A percentile compares a stretch with the other conserved stretches of the same genome.
phyloP scores from a whole-genome alignment of 2,113 vertebrate genomes.

The Actenoides hombroni region DNA sequence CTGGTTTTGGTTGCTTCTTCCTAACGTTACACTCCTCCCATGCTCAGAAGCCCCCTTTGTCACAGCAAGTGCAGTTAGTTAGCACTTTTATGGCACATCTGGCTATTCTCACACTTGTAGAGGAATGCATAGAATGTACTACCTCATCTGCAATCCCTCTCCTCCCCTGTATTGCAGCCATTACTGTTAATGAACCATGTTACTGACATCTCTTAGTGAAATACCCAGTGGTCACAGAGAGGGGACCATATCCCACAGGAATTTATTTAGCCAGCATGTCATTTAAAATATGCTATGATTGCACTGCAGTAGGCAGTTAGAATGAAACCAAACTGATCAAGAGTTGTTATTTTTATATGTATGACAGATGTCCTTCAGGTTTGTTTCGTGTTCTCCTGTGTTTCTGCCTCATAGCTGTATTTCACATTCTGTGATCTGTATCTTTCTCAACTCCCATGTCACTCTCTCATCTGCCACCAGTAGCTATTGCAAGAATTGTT shows the following conservation, averaged over 20 bases:
- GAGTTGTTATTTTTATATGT: background rate
- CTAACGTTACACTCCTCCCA: background rate
- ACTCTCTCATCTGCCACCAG: background rate
- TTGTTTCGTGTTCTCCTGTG: background rate
- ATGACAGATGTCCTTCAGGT: background rate
- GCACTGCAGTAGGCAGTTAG: background rate
- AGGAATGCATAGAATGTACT: background rate
- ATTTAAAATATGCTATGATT: background rate
- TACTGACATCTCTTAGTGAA: background rate
- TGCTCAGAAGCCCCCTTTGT: background rate
- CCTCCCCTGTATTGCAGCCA: background rate
- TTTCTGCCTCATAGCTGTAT: background rate
- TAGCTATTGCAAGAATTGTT: background rate
- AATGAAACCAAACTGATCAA: background rate
- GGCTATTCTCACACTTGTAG: background rate
- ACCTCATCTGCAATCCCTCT: background rate
- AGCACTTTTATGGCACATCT: background rate
- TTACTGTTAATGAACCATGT: background rate
- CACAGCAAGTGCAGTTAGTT: background rate
- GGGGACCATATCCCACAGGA: background rate
- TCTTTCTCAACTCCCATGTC: background rate
- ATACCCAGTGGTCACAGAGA: background rate
- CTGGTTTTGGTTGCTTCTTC: background rate
- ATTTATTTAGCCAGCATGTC: background rate
- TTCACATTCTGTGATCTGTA: background rate